phyloP scores from a whole-genome alignment of 2,113 vertebrate species.

The Ornithorhynchus anatinus region DNA sequence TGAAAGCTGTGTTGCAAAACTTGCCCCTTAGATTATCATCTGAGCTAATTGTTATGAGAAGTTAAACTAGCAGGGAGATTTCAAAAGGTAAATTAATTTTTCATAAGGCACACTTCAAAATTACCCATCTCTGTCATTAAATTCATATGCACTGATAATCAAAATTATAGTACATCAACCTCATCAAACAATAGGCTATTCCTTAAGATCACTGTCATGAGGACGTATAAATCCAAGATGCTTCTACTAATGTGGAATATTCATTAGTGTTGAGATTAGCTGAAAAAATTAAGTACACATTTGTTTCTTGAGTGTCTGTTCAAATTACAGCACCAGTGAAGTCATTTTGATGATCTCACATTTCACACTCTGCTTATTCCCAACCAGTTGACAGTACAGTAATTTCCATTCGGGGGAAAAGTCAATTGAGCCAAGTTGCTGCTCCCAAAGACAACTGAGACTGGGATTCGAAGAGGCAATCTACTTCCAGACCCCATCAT shows the following conservation, averaged over 20 bases:
- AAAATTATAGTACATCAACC: conserved; percentile 9
- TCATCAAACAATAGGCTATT: conserved; percentile 5
- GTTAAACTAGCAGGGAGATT: conserved; percentile 40
- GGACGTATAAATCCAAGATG: neutral
- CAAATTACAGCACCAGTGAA: neutral
- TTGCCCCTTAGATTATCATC: conserved; percentile 10
- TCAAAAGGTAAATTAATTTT: conserved; percentile 39
- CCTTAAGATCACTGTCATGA: neutral
- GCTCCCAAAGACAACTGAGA: too few relatives aligned
- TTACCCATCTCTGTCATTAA: conserved; percentile 16
- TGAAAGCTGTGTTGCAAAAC: conserved; percentile 9
- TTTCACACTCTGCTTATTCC: neutral
- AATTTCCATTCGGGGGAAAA: too few relatives aligned
- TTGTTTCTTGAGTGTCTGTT: neutral
- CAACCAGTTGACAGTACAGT: neutral
- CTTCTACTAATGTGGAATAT: neutral
- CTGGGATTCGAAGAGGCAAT: too few relatives aligned
- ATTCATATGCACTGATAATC: neutral
- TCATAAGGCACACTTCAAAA: conserved; percentile 17
- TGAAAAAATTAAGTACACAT: conserved; percentile 8
- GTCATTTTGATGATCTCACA: neutral
- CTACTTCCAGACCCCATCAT: too few relatives aligned
- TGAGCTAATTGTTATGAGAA: conserved; percentile 35
- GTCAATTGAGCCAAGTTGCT: too few relatives aligned
- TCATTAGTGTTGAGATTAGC: neutral